Evolutionary conservation across 2,888 invertebrate species (phyloP), one percentile per base, ranked within the genome.

Genomic region (Gasteruption jaculator): DNA sequence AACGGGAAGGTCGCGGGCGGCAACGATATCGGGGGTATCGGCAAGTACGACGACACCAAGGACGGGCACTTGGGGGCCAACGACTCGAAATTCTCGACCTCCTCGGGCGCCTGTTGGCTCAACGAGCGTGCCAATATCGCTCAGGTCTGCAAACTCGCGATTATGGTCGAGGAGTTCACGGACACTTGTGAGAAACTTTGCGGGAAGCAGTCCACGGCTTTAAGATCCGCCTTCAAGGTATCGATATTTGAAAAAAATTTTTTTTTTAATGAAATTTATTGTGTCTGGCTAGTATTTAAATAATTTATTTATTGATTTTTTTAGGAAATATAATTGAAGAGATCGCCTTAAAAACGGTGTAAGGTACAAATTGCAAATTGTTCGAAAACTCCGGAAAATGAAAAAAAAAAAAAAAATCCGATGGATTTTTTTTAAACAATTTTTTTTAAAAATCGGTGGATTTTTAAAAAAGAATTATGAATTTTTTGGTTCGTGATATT

Each of bases 121-220:
- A 80, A 80, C 40, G 81, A 81, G 53, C 77, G 83, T 12, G 82
- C 91, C 46, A 84, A 84, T 3, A 82, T 88, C 26, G 73, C 75
- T 42, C 87, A 94, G 70, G 82, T 94, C 59, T 82, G 85, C 36
- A 79, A 81, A 57, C 70, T 95, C 42, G 82, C 87, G 0, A 75
- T 78, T 44, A 80, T 87, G 51, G 86, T 93, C 7, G 87, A 91
- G 55, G 74, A 74, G 31, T 95, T 94, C 65, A 85, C 85, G 30
- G 74, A 76, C 15, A 79, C 83, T 45, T 90, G 89, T 71, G 86
- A 87, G 62, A 74, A 74, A 50, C 78, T 89, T 33, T 85, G 86
- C 57, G 85, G 86, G 3, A 78, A 82, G 56, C 78, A 79, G 45
- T 89, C 89, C 67, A 84, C 86, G 40, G 85, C 88, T 32, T 75